phyloP scores from a whole-genome alignment of 2,797 vertebrate genomes.

The Lemur catta region DNA sequence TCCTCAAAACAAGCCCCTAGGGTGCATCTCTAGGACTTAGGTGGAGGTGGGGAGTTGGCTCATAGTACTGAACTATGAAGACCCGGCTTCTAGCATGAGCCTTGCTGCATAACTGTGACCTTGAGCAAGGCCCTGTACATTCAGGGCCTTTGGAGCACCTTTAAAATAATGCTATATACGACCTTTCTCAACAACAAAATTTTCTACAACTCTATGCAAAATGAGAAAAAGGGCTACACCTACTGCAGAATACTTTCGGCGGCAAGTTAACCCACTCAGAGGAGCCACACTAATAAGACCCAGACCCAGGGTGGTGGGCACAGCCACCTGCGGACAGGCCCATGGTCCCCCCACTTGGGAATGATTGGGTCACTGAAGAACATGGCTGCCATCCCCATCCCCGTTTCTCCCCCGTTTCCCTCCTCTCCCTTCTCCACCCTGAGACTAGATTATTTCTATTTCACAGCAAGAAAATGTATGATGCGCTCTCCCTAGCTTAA shows the following conservation, averaged over 20 bases:
- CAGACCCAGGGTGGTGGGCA: background rate
- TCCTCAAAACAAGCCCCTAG: background rate
- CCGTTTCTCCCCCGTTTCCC: background rate
- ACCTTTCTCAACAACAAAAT: background rate
- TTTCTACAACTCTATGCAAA: background rate
- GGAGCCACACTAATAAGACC: background rate
- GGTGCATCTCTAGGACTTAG: background rate
- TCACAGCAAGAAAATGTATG: background rate
- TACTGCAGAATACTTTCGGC: background rate
- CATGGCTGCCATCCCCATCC: background rate
- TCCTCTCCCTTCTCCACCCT: background rate
- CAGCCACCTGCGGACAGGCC: background rate
- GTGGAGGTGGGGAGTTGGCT: background rate
- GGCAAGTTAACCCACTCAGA: background rate
- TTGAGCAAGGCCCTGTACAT: background rate
- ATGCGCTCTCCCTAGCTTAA: background rate
- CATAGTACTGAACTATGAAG: background rate
- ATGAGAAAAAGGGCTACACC: background rate
- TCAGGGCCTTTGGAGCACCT: background rate
- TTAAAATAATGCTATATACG: background rate
- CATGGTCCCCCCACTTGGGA: background rate
- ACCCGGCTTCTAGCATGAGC: background rate
- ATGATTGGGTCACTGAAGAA: background rate
- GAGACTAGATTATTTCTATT: slow-evolving; percentile 29
- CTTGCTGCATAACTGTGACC: background rate